Base-by-base conservation (phyloP, 64 coral and sea anemone species). In the Montipora foliosa region DNA sequence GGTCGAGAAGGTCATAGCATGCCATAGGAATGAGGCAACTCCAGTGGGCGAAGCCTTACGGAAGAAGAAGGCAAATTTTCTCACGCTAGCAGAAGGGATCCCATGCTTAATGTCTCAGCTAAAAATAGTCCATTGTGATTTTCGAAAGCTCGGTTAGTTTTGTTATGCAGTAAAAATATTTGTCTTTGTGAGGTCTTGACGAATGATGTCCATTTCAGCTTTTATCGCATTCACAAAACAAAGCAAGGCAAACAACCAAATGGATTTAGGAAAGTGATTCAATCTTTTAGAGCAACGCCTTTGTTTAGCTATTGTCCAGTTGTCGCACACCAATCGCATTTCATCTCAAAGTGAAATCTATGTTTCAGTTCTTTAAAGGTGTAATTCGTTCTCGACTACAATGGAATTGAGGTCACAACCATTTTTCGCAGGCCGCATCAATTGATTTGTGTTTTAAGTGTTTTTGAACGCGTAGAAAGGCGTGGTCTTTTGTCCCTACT, bases 171-270 rank as follows among this genome's bases (percentile, higher is more conserved):
- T 72, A 70, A 86, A 71, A 86, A 86, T 86, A 86, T 86, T 86
- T 86, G 82, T 86, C 82, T 86, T 86, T 86, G 62, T 66, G 66
- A 86, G 49, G 13, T 44, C 19, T 20, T 50, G 82, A 86, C 82
- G 82, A 86, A 49, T 86, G 82, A 86, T 86, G 82, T 86, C 82
- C 82, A 86, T 86, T 72, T 86, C 45, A 86, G 82, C 82, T 86
- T 86, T 86, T 86, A 86, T 86, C 82, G 82, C 82, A 86, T 86
- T 86, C 82, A 86, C 71, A 86, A 49, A 72, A 86, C 81, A 86
- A 86, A 86, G 82, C 64, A 86, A 86, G 45, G n/a, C 82, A 86
- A 86, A 86, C 45, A 86, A 72, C 64, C 47, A 86, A 86, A 86
- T 86, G 82, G 82, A 72, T 86, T 86, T 86, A 50, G 64, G 50